Evolutionary conservation across 30 jellyfish, hydroid and myxozoan genomes (phyloP), one percentile per base, ranked within the genome.

Genomic region (Mastigias papua): DNA sequence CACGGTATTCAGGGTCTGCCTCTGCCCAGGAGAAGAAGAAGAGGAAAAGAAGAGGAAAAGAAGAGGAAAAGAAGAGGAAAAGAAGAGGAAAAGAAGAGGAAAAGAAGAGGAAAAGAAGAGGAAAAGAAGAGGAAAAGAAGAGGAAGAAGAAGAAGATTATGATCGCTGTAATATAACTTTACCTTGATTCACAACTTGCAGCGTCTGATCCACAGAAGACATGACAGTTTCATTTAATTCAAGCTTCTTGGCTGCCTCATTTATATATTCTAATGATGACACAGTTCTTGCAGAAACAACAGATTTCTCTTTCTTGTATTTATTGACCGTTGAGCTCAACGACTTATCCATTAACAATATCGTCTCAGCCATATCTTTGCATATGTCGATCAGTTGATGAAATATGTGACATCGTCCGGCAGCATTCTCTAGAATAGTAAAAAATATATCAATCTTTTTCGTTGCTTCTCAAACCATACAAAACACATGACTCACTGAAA

Each of bases 351-450:
- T 81, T 67, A 73, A 64, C 6, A 82, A 72, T 21, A 95, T 35
- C 30, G 97, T 95, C 23, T 95, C 99, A 9, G 97, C 99, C 98
- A 95, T 95, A 76, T 95, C 99, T 78, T 91, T 95, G 88, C 99
- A 95, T 28, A 95, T 95, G 89, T 97, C 97, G 42, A 90, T 51
- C 22, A 95, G 73, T 48, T 95, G 99, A 73, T 95, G 99, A 68
- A 95, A 95, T 25, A 95, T 87, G 70, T 90, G 99, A 74, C 99
- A 95, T 54, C 97, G 68, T 21, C 99, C 99, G 28, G 80, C 91
- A 35, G 96, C 82, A 50, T 95, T 95, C 26, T 95, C 99, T 95
- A 60, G 20, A 68, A 86, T 5, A 58, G n/a, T 1, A 31, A 16
- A 8, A 46, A 46, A 6, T 6, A 8, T 8, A 46, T 46, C 60